Evolutionary conservation across 2,113 vertebrate genomes (phyloP), one percentile per base, ranked within the genome.

Genomic region (Aythya baeri): DNA sequence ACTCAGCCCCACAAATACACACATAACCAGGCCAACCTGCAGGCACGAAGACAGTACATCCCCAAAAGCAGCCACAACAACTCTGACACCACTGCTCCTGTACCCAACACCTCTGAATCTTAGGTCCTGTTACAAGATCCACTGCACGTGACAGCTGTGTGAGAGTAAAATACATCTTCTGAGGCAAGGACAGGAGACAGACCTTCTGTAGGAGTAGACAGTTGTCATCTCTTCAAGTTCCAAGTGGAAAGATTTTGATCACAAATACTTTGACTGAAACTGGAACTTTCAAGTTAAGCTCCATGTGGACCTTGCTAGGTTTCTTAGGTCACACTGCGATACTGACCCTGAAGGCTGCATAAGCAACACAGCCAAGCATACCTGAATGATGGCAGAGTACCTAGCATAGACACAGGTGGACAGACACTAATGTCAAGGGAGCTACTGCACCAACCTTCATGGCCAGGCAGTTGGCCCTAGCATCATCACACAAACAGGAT

Each of bases 141-240:
- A 75, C 18, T 3, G n/a, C 63, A 20, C 13, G 38, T 3, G 9
- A n/a, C 67, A 91, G 20, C 23, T 76, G 4, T 1, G 1, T 9
- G 6, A 8, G 16, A 44, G 46, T 29, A 58, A 82, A 74, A 21
- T n/a, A 8, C 3, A 13, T 49, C 13, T 62, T 36, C 3, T 25
- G 44, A 88, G 2, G 2, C 41, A 52, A 70, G 13, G 13, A 71
- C 6, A 4, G 36, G 36, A 34, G 66, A n/a, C 1, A 62, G 32
- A 79, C 11, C 17, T 6, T 71, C 25, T 54, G 3, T 2, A 86
- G 10, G 12, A 83, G 49, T 17, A 27, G 66, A 52, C 5, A 7
- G 20, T n/a, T 32, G 15, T 26, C 2, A 29, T 4, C 16, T 3
- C 8, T 32, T 32, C 2, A 49, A 58, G 23, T 12, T n/a, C 0